Conservation (phyloP, 2,797 vertebrate genomes). For the Rhinogobio ventralis region DNA sequence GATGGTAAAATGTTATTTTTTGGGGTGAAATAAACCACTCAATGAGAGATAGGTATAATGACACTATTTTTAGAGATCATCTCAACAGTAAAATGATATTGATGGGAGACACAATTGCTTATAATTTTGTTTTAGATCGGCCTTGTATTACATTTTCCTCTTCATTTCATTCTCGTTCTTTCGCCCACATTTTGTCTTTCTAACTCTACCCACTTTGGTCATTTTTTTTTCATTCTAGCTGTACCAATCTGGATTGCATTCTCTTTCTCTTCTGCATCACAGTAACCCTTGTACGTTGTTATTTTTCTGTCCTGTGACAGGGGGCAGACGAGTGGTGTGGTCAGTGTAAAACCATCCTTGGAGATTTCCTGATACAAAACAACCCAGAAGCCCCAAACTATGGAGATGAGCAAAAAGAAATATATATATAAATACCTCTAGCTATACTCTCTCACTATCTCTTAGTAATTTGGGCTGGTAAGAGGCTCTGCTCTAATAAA, state of each 20-base stretch:
- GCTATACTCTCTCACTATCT: conserved; percentile 28
- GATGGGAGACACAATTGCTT: conserved; percentile 37
- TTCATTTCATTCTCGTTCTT: conserved; percentile 1
- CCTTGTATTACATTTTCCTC: conserved; percentile 4
- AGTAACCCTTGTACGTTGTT: conserved; percentile 39
- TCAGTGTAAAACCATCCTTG: conserved; percentile 16
- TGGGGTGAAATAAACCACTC: conserved; percentile 14
- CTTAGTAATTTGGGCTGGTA: conserved; percentile 35
- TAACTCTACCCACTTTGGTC: neutral
- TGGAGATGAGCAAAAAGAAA: neutral
- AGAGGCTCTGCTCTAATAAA: conserved; percentile 51
- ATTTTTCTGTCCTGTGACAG: conserved; percentile 40
- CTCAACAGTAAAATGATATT: conserved; percentile 44
- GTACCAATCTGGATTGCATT: conserved; percentile 14
- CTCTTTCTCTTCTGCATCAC: conserved; percentile 25
- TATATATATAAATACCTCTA: neutral
- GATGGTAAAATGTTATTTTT: neutral
- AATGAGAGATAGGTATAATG: neutral
- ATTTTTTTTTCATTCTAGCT: conserved; percentile 9
- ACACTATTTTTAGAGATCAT: conserved; percentile 40
- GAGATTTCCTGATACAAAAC: conserved; percentile 20
- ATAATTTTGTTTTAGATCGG: conserved; percentile 15
- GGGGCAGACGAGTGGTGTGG: conserved; percentile 38
- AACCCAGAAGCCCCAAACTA: conserved; percentile 7
- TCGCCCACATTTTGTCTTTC: conserved; percentile 1